Evolutionary conservation across 2,888 invertebrate species (phyloP), one percentile per base, ranked within the genome.

Genomic region (Orchesella flavescens): DNA sequence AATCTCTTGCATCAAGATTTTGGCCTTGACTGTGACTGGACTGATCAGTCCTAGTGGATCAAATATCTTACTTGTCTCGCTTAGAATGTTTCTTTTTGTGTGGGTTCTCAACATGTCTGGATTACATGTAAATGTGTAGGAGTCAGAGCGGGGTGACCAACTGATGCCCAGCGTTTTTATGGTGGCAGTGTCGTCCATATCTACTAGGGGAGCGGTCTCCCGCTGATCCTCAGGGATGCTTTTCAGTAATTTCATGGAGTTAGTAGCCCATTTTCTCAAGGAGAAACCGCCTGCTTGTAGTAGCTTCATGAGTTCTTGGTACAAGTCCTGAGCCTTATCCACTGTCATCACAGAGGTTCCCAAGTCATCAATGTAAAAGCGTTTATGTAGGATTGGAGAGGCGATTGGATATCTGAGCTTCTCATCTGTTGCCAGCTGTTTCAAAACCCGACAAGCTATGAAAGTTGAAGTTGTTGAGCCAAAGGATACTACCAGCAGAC

Each of bases 331-430:
- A 0, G 85, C 87, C 17, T 83, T 66, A 24, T 71, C 72, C 23
- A 55, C 63, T 49, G 65, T 24, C 19, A 74, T 66, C 1, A 86
- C 78, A 17, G 87, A 86, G n/a, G 87, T 77, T 1, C 86, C 46
- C 17, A 86, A 71, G 76, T 89, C 88, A 68, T 89, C 88, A 10
- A 88, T 86, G 77, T 87, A 88, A 12, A 88, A 77, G 43, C 88
- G 49, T 3, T 77, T 23, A 9, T 43, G 44, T 9, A 85, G 19
- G 7, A 76, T 17, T 7, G 12, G 13, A 0, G 73, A 69, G 23
- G 73, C 78, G 3, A 12, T 4, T 0, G 66, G 72, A 57, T 59
- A 73, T 10, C 21, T 9, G 12, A 7, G 0, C 15, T 23, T 9
- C 13, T 77, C 72, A 21, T 77, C 65, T 1, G 43, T 13, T 1